These are phyloP conservation scores for Panthera tigris DNA, from an alignment of 2,113 vertebrate genomes.

Conservation along the genomic window DNA sequence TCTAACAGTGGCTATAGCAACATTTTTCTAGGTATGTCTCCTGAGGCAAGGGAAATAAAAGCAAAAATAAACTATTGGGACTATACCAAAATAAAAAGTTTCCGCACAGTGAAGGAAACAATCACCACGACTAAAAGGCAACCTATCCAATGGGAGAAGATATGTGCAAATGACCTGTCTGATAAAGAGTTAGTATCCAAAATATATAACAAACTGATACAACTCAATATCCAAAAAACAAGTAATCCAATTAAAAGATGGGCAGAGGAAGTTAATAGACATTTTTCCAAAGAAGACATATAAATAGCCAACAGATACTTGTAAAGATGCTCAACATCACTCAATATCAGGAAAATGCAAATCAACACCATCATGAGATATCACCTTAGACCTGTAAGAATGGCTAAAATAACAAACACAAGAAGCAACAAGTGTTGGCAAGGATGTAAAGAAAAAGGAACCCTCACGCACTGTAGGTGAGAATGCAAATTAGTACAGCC, in stretches of 20 bases:
- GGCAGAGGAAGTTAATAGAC: background rate
- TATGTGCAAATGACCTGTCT: background rate
- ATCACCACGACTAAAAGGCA: background rate
- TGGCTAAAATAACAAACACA: background rate
- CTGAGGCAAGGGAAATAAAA: background rate
- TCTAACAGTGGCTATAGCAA: background rate
- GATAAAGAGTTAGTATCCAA: background rate
- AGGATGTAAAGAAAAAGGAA: background rate
- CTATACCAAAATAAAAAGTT: background rate
- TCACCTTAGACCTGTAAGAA: background rate
- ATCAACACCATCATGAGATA: background rate
- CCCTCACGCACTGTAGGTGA: background rate
- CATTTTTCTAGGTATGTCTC: background rate
- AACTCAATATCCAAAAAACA: background rate
- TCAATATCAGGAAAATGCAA: background rate
- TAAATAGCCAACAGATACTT: background rate
- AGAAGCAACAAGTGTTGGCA: background rate
- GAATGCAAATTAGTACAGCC: background rate
- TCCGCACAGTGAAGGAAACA: background rate
- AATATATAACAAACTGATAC: background rate
- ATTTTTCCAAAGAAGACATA: background rate
- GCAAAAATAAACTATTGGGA: background rate
- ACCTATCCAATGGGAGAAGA: background rate
- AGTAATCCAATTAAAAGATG: background rate
- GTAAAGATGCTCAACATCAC: background rate